phyloP scores from a whole-genome alignment of 2,888 invertebrate genomes.

The Hypsopygia costalis region DNA sequence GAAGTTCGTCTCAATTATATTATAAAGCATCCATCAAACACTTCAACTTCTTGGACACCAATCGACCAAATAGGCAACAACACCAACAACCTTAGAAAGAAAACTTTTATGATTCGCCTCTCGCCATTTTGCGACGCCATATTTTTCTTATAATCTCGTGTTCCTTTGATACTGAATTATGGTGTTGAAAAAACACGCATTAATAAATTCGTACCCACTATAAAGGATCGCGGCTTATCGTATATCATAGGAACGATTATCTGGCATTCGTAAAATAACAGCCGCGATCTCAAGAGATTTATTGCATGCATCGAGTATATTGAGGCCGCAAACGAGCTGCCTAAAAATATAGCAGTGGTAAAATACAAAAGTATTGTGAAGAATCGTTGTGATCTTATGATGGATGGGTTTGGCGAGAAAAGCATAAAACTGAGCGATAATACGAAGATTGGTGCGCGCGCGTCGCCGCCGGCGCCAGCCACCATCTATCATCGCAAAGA shows the following conservation, averaged over 20 bases:
- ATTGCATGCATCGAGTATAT: constrained; percentile 35
- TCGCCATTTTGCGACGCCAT: not conserved
- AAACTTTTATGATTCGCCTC: constrained; percentile 1
- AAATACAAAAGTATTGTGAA: constrained; percentile 36
- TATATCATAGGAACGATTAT: constrained; percentile 55
- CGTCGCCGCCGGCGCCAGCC: constrained; percentile 28
- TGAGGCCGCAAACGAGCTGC: constrained; percentile 29
- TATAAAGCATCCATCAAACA: no score
- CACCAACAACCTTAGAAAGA: no score
- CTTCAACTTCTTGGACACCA: no score
- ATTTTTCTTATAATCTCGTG: constrained; percentile 3
- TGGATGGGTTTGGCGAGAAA: constrained; percentile 41
- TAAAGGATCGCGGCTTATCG: constrained; percentile 54
- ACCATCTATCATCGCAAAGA: constrained; percentile 41
- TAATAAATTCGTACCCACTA: constrained; percentile 46
- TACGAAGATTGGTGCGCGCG: constrained; percentile 38
- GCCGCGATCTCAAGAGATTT: constrained; percentile 46
- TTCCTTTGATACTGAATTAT: constrained; percentile 50
- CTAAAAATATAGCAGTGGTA: constrained; percentile 37
- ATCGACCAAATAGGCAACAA: no score
- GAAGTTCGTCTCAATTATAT: no score
- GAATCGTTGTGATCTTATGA: constrained; percentile 31
- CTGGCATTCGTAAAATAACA: constrained; percentile 51
- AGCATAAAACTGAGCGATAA: constrained; percentile 48
- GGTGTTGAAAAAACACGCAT: constrained; percentile 51